Conservation (phyloP, 1,140 invertebrate species). For the Lepeophtheirus salmonis region DNA sequence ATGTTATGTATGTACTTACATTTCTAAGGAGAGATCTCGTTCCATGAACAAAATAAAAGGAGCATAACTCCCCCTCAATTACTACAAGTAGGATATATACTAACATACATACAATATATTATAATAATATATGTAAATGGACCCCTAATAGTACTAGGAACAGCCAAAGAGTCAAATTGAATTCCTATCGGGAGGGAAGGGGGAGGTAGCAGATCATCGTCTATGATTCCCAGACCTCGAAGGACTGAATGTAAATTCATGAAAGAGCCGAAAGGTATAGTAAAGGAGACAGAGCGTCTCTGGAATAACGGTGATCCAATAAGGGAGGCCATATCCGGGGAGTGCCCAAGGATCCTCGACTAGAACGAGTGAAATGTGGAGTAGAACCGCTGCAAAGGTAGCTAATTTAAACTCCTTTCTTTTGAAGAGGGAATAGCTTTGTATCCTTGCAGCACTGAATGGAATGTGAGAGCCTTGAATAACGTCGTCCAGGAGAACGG, state of each 20-base stretch:
- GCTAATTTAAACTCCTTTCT: not conserved
- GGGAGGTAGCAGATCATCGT: too few relatives aligned
- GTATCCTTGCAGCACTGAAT: not conserved
- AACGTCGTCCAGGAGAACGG: not conserved
- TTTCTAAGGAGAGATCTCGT: too few relatives aligned
- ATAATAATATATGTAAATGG: not conserved
- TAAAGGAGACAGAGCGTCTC: not conserved
- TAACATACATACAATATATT: too few relatives aligned
- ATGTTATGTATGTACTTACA: too few relatives aligned
- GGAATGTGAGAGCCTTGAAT: not conserved
- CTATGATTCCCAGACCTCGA: not conserved
- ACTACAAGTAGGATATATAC: too few relatives aligned
- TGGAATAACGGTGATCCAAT: not conserved
- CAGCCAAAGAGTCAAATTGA: too few relatives aligned
- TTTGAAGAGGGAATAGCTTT: not conserved
- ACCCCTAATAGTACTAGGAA: too few relatives aligned
- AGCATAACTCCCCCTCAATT: too few relatives aligned
- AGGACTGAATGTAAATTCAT: not conserved
- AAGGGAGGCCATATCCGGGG: not conserved
- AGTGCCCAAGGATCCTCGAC: not conserved
- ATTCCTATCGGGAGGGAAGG: too few relatives aligned
- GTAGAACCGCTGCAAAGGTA: not conserved
- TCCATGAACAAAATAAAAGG: too few relatives aligned
- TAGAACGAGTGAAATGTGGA: not conserved
- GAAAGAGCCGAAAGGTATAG: not conserved